phyloP scores from a whole-genome alignment of 2,113 vertebrate species.

The Haemorhous mexicanus region DNA sequence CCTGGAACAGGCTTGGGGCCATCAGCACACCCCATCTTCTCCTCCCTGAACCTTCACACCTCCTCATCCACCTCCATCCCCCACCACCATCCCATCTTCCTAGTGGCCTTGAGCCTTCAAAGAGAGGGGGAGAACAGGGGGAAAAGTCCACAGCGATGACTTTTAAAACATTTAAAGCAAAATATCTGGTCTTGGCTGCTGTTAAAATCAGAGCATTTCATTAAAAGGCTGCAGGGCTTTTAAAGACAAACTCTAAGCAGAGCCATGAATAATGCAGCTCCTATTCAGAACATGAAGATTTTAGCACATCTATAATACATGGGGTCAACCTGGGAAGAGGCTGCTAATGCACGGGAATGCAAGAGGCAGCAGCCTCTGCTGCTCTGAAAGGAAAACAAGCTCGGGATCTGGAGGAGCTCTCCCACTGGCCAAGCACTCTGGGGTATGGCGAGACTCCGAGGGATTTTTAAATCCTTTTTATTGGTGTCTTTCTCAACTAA shows the following conservation, averaged over 20 bases:
- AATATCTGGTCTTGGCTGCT: constrained; percentile 21
- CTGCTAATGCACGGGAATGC: constrained; percentile 24
- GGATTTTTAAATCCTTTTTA: constrained; percentile 35
- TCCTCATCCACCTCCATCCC: not conserved
- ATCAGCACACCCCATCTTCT: not conserved
- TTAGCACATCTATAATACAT: constrained; percentile 65
- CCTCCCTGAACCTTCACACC: accelerated
- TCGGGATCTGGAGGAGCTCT: not conserved
- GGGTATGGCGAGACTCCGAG: not conserved
- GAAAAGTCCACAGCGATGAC: not conserved
- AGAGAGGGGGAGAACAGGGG: not conserved
- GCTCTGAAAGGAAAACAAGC: constrained; percentile 31
- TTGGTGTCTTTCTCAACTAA: constrained; percentile 37
- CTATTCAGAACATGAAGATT: constrained; percentile 47
- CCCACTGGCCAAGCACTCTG: not conserved
- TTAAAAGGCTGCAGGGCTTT: constrained; percentile 62
- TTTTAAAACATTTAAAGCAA: constrained; percentile 46
- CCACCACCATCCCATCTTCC: accelerated
- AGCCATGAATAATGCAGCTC: constrained; percentile 61
- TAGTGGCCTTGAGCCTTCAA: constrained; percentile 16
- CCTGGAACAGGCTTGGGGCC: accelerated
- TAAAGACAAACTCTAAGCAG: constrained; percentile 56
- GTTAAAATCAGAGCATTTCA: constrained; percentile 40
- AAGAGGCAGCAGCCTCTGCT: constrained; percentile 3
- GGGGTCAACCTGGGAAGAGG: constrained; percentile 19